These are phyloP conservation scores for Erethizon dorsatum DNA, from an alignment of 2,797 vertebrate genomes.

Conservation along the genomic window DNA sequence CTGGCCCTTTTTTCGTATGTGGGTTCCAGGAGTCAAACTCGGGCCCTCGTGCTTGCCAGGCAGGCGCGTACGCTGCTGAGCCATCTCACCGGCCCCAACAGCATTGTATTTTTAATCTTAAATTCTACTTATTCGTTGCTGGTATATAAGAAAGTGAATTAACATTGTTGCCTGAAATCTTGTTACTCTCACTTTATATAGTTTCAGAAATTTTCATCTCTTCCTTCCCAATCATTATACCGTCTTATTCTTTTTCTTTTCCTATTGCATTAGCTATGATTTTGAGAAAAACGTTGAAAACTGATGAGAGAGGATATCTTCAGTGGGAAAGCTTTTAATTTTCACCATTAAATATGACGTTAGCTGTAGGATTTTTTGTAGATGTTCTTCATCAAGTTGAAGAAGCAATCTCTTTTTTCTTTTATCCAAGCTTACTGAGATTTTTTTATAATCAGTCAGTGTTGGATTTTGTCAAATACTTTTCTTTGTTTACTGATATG, in stretches of 20 bases:
- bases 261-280: not conserved
- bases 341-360: not conserved
- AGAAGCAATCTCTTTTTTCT: not conserved
- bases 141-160: not conserved
- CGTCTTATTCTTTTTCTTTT: not conserved
- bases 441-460: not conserved
- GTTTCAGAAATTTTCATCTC: not conserved
- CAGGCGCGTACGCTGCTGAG: no score
- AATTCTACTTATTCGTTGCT: not conserved
- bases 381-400: not conserved
- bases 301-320: not conserved
- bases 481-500: not conserved
- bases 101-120: not conserved
- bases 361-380: not conserved
- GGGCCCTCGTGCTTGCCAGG: no score
- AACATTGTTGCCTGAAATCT: not conserved
- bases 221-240: not conserved
- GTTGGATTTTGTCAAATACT: not conserved
- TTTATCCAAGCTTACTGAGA: not conserved
- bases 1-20: no score
- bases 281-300: not conserved
- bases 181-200: not conserved
- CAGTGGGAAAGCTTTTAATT: not conserved
- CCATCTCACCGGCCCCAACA: no score
- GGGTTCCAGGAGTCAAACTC: no score